Base-by-base conservation (phyloP, 2,888 invertebrate genomes). In the Biston stratarius region DNA sequence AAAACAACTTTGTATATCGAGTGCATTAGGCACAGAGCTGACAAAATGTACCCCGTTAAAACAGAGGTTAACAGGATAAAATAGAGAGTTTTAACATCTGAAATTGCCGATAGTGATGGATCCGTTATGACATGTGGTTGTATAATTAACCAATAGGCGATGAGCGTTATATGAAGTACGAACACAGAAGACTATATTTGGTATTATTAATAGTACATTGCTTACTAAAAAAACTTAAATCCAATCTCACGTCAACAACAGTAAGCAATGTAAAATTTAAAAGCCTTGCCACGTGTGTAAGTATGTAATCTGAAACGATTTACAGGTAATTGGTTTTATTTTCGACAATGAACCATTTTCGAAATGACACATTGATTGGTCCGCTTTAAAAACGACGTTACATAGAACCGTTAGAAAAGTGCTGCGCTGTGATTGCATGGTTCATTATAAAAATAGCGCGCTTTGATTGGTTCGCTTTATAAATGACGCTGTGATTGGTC, bases 401-500 rank as follows among this genome's bases (percentile, higher is more conserved):
- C 64, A 73, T 77, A 76, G 72, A 69, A 74, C 71, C 72, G 52
- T 69, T 51, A 44, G 1, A 11, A 14, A 55, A 55, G 33, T 7
- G 24, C 12, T 15, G 42, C 55, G 24, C 11, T 24, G 33, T 42
- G 11, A 44, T 42, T n/a, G n/a, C n/a, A n/a, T n/a, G 11, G 42
- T n/a, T 10, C 15, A 15, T 40, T 15, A 5, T 0, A 53, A 56
- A 68, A 73, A 73, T 72, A 71, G 69, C 70, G 74, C 69, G 63
- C 73, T 78, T 70, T 75, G 69, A 78, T 82, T 82, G 76, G 78
- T 70, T 78, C 77, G 73, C 69, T 74, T 48, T 51, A 11, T n/a
- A 59, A 71, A 75, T 73, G 77, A 14, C 52, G 52, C 74, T 72
- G 55, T 81, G 80, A 82, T 84, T 83, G 88, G 95, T 95, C 95